Evolutionary conservation across 2,797 vertebrate species (phyloP).

Genomic region (Tamandua tetradactyla): DNA sequence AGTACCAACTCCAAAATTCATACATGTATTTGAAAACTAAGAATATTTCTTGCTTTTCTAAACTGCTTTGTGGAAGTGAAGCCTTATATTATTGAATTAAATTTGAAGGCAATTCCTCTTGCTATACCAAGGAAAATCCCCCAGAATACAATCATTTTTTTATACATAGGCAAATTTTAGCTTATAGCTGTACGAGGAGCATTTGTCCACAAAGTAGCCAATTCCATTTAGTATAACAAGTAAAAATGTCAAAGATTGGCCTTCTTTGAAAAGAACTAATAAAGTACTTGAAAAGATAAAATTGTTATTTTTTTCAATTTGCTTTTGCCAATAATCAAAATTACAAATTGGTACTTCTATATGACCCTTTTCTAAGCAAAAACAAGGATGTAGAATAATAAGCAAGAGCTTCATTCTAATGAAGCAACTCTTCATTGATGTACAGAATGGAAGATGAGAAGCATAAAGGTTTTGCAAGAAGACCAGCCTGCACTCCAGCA

Average conservation of each 20-base stretch:
- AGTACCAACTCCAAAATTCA: background rate
- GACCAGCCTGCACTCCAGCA: background rate
- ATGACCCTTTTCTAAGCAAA: slow-evolving; percentile 15
- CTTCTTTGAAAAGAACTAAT: slow-evolving; percentile 57
- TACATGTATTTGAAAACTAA: slow-evolving; percentile 22
- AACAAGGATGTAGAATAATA: background rate
- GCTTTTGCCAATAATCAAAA: slow-evolving; percentile 24
- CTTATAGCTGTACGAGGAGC: background rate
- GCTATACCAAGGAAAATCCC: background rate
- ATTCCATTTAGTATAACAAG: background rate
- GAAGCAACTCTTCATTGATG: background rate
- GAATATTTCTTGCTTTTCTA: slow-evolving; percentile 16
- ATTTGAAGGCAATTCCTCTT: background rate
- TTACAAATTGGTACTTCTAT: background rate
- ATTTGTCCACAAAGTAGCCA: background rate
- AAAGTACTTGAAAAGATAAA: slow-evolving; percentile 41
- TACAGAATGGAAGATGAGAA: background rate
- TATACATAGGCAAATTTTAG: slow-evolving; percentile 43
- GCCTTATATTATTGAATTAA: background rate
- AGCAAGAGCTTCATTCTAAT: background rate
- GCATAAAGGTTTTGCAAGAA: background rate
- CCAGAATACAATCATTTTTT: background rate
- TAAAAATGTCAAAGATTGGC: background rate
- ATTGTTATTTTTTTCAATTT: slow-evolving; percentile 9
- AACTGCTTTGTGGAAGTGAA: slow-evolving; percentile 1